Conservation (phyloP, 2,113 vertebrate species). For the Entomyzon cyanotis region DNA sequence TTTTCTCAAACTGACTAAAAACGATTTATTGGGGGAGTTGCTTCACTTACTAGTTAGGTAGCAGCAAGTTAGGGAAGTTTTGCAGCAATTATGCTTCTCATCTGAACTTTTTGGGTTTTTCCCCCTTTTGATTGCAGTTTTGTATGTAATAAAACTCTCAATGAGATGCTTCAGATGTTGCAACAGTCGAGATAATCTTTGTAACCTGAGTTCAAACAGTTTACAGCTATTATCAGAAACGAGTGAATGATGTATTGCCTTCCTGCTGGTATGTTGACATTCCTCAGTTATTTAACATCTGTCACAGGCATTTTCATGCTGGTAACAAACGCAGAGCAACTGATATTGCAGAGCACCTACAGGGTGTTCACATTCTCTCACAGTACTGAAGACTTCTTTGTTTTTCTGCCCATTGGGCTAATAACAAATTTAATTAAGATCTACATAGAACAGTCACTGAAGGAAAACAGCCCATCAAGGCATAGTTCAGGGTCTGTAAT, state of each 20-base stretch:
- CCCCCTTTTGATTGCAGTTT: neutral
- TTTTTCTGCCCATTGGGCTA: constrained; percentile 32
- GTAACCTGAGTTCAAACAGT: constrained; percentile 42
- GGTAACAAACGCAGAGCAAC: neutral
- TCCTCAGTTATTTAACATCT: constrained; percentile 55
- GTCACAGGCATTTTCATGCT: constrained; percentile 38
- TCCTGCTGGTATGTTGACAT: constrained; percentile 44
- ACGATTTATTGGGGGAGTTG: neutral
- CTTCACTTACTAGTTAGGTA: neutral
- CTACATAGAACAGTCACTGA: neutral
- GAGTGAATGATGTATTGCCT: neutral
- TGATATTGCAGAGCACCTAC: neutral
- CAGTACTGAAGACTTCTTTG: neutral
- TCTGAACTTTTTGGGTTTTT: neutral
- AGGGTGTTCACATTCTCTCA: neutral
- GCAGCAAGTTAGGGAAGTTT: neutral
- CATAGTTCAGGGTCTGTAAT: neutral
- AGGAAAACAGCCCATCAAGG: neutral
- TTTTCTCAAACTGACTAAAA: neutral
- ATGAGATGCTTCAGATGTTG: constrained; percentile 10
- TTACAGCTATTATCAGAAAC: constrained; percentile 33
- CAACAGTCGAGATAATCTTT: constrained; percentile 38
- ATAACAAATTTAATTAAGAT: constrained; percentile 46
- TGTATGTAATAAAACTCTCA: constrained; percentile 14
- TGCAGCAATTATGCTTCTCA: neutral